These are phyloP conservation scores for Clupea harengus DNA, from an alignment of 2,113 vertebrate species.

Conservation along the genomic window DNA sequence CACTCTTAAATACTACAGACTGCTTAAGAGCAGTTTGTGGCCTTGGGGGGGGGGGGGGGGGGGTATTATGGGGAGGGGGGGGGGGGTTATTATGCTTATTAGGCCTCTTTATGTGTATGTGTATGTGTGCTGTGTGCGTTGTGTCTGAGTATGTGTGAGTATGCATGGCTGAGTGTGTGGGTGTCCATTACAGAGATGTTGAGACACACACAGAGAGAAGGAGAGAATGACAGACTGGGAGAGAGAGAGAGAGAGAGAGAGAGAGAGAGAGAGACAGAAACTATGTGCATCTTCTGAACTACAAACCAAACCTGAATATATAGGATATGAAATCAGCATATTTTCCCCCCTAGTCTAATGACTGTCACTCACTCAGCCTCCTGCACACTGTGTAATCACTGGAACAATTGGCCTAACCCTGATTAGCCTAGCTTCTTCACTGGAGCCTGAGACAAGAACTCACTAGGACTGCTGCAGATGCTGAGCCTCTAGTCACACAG, in stretches of 20 bases:
- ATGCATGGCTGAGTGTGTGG: conserved; percentile 25
- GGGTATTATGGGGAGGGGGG: no score
- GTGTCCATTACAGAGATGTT: background rate
- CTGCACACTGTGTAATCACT: conserved; percentile 19
- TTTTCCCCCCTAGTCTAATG: background rate
- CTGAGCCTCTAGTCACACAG: background rate
- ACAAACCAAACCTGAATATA: background rate
- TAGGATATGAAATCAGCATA: background rate
- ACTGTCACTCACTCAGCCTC: background rate
- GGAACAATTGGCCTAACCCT: conserved; percentile 23
- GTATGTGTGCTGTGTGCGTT: no score
- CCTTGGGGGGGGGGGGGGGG: background rate
- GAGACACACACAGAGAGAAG: background rate
- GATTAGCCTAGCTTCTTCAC: conserved; percentile 27
- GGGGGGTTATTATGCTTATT: background rate
- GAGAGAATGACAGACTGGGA: no score
- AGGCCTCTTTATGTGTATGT: no score
- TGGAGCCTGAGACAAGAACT: background rate
- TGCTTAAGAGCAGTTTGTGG: background rate
- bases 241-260: background rate
- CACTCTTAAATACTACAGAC: background rate
- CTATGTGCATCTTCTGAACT: background rate
- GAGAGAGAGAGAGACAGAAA: background rate
- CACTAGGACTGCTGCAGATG: conserved; percentile 12
- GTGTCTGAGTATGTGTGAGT: no score